These are phyloP conservation scores for Neolamprologus tretocephalus DNA, from an alignment of 2,113 vertebrate genomes.

Conservation along the genomic window DNA sequence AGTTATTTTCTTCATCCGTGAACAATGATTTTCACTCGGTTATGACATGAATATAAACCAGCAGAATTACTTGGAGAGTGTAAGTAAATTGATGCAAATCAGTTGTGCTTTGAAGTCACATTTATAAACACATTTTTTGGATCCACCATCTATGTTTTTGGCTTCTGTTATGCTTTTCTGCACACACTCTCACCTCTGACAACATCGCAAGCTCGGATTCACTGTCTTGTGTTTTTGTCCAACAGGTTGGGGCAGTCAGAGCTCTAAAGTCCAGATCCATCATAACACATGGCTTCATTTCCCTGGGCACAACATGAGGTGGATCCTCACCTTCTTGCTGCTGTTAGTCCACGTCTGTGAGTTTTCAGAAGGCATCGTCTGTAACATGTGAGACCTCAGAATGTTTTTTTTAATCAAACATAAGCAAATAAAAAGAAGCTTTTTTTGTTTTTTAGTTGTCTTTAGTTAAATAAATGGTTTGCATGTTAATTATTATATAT, in stretches of 20 bases:
- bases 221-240: neutral
- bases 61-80: neutral
- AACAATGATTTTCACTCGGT: neutral
- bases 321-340: constrained; percentile 94
- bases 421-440: neutral
- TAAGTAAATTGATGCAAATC: neutral
- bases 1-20: neutral
- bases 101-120: neutral
- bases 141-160: neutral
- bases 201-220: neutral
- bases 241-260: constrained; percentile 96
- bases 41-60: neutral
- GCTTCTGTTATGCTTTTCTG: neutral
- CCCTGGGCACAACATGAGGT: constrained; percentile 92
- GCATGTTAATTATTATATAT: neutral
- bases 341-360: constrained; percentile 96
- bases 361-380: constrained; percentile 93
- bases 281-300: constrained; percentile 99
- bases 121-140: neutral
- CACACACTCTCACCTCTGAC: neutral
- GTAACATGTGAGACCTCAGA: constrained; percentile 77
- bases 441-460: neutral
- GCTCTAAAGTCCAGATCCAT: constrained; percentile 97
- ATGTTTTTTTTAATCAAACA: neutral
- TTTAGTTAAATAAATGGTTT: neutral